Base-by-base conservation (phyloP, 2,797 vertebrate species). In the Anisognathus igniventris region DNA sequence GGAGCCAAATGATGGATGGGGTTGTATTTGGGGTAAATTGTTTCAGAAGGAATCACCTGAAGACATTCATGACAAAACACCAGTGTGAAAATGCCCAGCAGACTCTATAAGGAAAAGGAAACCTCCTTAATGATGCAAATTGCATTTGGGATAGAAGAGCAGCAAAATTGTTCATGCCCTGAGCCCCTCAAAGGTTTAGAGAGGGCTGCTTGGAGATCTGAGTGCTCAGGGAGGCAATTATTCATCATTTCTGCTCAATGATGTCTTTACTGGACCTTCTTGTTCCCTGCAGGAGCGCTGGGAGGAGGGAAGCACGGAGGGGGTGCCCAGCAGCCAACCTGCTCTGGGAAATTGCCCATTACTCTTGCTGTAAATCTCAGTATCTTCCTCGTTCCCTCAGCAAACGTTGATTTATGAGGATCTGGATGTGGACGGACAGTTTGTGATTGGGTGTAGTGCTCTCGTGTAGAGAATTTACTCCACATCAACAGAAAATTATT, bases 321-420 rank as follows among this genome's bases (percentile, higher is more conserved):
- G 66, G 78, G 66, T 87, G 66, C 50, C 17, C 1, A 5, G 80
- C 35, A 88, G 64, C 30, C n/a, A 86, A 64, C 56, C 85, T 16
- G 77, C 78, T 74, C 78, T 40, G 94, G 90, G 95, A 97, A 97
- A 97, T 97, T 96, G 62, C 94, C 95, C 67, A 51, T 88, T 64
- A 47, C 86, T 92, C 92, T 89, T 82, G 61, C 83, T 95, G 96
- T 92, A 89, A 95, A 97, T 97, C 91, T 97, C 96, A 66, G 96
- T 94, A 51, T 96, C 97, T 96, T 94, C 95, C 92, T 76, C 80
- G 28, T 96, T 97, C 93, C 96, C 97, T 95, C 84, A 8, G 92
- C 89, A 97, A 97, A 97, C 88, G 94, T 98, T 99, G 98, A 99
- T 99, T 98, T 98, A 98, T 98, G 98, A 98, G 98, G 96, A 93